A percentile compares a stretch with the other conserved stretches of the same genome.
Conservation (phyloP, 2,113 vertebrate genomes). For the Lepisosteus osseus region DNA sequence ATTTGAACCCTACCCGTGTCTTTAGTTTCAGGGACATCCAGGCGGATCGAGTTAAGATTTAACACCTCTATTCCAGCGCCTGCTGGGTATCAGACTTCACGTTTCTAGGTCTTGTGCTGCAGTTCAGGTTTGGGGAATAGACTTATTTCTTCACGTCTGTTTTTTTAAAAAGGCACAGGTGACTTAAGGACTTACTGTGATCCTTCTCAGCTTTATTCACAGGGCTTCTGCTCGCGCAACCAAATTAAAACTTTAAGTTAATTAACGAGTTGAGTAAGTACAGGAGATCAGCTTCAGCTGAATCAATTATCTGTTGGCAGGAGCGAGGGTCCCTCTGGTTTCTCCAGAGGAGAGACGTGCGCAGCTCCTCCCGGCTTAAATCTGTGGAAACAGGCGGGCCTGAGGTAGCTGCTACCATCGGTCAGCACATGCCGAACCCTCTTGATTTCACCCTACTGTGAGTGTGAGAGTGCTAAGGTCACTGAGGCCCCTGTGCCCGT, state of each 20-base stretch:
- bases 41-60: constrained; percentile 11
- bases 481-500: no score
- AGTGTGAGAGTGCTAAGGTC: no score
- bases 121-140: not conserved
- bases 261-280: constrained; percentile 30
- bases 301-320: constrained; percentile 33
- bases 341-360: constrained; percentile 6
- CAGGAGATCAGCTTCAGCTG: constrained; percentile 22
- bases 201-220: constrained; percentile 8
- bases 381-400: constrained; percentile 5
- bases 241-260: constrained; percentile 33
- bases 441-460: no score
- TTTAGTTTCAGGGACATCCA: no score
- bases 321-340: constrained; percentile 9
- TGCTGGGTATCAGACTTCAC: not conserved
- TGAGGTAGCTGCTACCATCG: not conserved
- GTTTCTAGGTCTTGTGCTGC: not conserved
- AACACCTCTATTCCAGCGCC: not conserved
- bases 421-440: not conserved
- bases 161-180: not conserved
- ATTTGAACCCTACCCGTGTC: no score
- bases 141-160: not conserved
- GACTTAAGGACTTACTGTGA: not conserved
- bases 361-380: constrained; percentile 16
- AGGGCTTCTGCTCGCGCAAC: constrained; percentile 1